Percentiles rank a stretch among this genome's conserved stretches.
phyloP scores from a whole-genome alignment of 2,888 invertebrate species.

The Disparrhopalites patrizii region DNA sequence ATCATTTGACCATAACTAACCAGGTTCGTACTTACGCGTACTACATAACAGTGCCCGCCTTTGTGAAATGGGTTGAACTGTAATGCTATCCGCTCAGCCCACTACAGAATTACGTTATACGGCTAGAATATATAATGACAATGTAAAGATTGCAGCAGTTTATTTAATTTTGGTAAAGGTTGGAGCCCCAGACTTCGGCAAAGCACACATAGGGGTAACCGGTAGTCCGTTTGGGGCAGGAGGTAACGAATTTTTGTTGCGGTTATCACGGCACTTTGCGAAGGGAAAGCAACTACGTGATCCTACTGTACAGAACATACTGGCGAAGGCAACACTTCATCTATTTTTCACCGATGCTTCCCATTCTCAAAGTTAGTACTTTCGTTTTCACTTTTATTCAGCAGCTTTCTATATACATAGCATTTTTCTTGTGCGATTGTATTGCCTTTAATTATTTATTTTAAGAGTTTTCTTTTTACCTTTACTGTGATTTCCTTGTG shows the following conservation, averaged over 20 bases:
- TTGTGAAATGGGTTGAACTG: background rate
- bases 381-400: no score
- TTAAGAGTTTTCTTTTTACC: background rate
- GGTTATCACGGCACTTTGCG: slow-evolving; percentile 75
- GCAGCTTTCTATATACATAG: no score
- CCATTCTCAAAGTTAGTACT: background rate
- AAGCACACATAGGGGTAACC: slow-evolving; percentile 76
- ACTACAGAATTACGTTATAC: background rate
- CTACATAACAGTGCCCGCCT: background rate
- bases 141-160: background rate
- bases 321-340: slow-evolving; percentile 71
- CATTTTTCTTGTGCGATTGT: no score
- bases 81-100: background rate
- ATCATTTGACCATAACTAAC: slow-evolving; percentile 42
- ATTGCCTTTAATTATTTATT: background rate
- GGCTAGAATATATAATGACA: background rate
- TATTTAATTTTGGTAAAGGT: slow-evolving; percentile 57
- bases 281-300: slow-evolving; percentile 68
- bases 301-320: slow-evolving; percentile 60
- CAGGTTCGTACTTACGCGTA: slow-evolving; percentile 21
- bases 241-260: slow-evolving; percentile 76
- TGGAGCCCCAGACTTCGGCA: slow-evolving; percentile 71
- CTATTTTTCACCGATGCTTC: slow-evolving; percentile 24
- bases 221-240: slow-evolving; percentile 80
- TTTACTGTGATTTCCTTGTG: background rate